Evolutionary conservation across 2,888 invertebrate species (phyloP).

Genomic region (Beris chalybata): DNA sequence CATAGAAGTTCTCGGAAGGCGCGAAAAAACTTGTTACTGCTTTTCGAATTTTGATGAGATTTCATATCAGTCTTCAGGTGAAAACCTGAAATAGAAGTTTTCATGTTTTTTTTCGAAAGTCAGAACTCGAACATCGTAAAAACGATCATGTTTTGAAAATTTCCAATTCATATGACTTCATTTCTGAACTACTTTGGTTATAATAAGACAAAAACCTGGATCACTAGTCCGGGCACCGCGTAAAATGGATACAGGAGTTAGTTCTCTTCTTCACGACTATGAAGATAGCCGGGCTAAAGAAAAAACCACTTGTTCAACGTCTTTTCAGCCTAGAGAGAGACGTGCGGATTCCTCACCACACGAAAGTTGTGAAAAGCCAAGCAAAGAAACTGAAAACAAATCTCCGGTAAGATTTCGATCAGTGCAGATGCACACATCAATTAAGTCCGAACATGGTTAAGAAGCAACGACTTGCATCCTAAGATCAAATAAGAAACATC

Average conservation of each 20-base stretch:
- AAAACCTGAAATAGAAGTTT: conserved; percentile 25
- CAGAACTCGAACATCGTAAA: neutral
- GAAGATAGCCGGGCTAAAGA: too few relatives aligned
- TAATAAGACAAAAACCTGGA: neutral
- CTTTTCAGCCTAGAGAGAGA: conserved; percentile 6
- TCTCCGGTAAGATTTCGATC: conserved; percentile 37
- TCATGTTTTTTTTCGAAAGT: neutral
- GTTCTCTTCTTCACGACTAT: neutral
- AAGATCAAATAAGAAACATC: neutral
- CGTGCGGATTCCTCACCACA: conserved; percentile 32
- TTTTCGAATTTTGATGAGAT: neutral
- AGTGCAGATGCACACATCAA: conserved; percentile 39
- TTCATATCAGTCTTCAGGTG: neutral
- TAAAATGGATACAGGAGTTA: neutral
- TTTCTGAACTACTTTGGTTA: conserved; percentile 14
- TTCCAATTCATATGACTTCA: conserved; percentile 22
- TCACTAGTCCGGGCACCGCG: neutral
- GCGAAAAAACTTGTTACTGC: too few relatives aligned
- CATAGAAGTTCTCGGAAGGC: neutral
- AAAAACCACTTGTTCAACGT: too few relatives aligned
- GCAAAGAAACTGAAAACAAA: conserved; percentile 37
- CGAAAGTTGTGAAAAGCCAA: conserved; percentile 39
- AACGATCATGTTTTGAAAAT: conserved; percentile 10
- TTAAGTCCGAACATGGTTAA: conserved; percentile 39
- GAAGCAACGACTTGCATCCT: conserved; percentile 18